phyloP scores from a whole-genome alignment of 2,888 invertebrate genomes.

The Blastobasis lacticolella region DNA sequence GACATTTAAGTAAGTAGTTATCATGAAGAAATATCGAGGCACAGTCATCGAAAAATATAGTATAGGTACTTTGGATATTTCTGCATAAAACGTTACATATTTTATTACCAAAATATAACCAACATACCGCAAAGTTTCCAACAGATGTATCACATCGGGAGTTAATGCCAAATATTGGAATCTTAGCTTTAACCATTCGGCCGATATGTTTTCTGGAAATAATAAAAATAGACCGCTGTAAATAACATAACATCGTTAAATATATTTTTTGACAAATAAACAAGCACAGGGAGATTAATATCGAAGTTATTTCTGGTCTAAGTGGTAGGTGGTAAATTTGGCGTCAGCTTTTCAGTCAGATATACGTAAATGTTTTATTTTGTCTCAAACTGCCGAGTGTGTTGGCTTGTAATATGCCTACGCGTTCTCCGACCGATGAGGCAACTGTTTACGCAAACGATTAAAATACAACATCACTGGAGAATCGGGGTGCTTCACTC shows the following conservation, averaged over 20 bases:
- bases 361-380: conserved; percentile 4
- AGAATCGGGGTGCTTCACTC: conserved; percentile 6
- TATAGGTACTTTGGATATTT: conserved; percentile 44
- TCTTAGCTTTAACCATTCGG: conserved; percentile 85
- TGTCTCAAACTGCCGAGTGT: conserved; percentile 2
- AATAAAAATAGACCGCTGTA: background rate
- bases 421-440: conserved; percentile 6
- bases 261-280: too few species aligned
- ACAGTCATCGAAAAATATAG: conserved; percentile 9
- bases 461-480: conserved; percentile 12
- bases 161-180: conserved; percentile 83
- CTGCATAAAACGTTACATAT: conserved; percentile 52
- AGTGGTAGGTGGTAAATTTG: too few species aligned
- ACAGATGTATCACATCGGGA: conserved; percentile 79
- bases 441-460: conserved; percentile 15
- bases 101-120: conserved; percentile 23
- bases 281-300: too few species aligned
- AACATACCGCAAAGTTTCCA: conserved; percentile 77
- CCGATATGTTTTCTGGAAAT: conserved; percentile 79
- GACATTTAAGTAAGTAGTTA: conserved; percentile 28
- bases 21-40: conserved; percentile 62
- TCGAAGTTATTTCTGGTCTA: too few species aligned
- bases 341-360: conserved; percentile 3
- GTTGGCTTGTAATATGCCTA: conserved; percentile 3
- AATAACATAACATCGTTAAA: background rate